Evolutionary conservation across 2,113 vertebrate species (phyloP).

Genomic region (Mobula hypostoma): DNA sequence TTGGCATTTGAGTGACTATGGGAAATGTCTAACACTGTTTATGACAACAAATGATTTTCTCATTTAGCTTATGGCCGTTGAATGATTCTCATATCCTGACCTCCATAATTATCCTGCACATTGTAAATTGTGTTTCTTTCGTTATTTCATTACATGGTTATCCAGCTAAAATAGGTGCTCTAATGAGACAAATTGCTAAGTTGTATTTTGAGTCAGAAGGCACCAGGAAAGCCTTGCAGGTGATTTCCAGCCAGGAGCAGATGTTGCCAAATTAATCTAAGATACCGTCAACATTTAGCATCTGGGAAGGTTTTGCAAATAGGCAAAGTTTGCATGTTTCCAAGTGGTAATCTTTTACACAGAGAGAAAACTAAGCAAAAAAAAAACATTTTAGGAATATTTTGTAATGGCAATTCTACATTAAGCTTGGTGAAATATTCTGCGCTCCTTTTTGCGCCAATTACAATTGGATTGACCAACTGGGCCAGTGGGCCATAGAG

Average conservation of each 20-base stretch:
- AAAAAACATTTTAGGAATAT: background rate
- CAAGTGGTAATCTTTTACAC: background rate
- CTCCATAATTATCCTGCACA: background rate
- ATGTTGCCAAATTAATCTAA: conserved; percentile 7
- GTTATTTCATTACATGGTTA: conserved; percentile 16
- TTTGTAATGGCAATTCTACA: background rate
- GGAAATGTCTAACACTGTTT: background rate
- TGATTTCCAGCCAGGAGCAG: background rate
- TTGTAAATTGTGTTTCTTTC: background rate
- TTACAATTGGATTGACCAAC: too few species aligned
- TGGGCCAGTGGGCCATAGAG: too few species aligned
- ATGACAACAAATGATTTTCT: background rate
- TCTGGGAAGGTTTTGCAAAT: background rate
- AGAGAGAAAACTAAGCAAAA: background rate
- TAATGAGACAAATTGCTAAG: background rate
- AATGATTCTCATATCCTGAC: background rate
- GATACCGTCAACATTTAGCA: background rate
- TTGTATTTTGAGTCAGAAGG: background rate
- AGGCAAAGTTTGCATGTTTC: background rate
- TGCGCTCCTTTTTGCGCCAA: too few species aligned
- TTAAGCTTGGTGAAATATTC: background rate
- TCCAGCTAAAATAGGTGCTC: conserved; percentile 6
- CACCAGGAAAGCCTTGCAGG: background rate
- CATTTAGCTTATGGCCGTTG: background rate
- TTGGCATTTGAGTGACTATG: background rate